These are phyloP conservation scores for Macaca mulatta DNA, from an alignment of 2,113 vertebrate genomes.

Conservation along the genomic window DNA sequence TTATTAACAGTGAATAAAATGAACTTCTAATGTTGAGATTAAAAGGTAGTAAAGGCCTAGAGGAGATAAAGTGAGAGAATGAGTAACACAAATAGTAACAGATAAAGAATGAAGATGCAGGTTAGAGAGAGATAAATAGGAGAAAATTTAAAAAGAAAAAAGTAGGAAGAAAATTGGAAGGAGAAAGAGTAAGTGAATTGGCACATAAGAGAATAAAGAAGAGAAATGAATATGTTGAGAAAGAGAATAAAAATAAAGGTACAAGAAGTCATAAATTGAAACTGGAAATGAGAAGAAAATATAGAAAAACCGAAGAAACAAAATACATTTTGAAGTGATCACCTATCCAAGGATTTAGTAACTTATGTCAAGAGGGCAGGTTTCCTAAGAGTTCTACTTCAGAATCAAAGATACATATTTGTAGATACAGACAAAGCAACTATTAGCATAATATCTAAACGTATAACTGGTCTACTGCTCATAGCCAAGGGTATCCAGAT, in stretches of 20 bases:
- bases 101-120: neutral
- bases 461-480: neutral
- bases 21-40: neutral
- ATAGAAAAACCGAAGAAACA: neutral
- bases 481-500: neutral
- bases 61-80: neutral
- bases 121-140: neutral
- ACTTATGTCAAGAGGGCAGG: neutral
- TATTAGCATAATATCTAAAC: conserved; percentile 2
- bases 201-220: neutral
- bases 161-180: neutral
- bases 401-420: neutral
- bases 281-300: neutral
- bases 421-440: neutral
- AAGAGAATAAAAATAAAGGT: neutral
- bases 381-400: neutral
- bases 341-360: neutral
- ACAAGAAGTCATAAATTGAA: neutral
- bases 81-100: neutral
- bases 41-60: neutral
- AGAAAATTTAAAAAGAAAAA: neutral
- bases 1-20: conserved; percentile 8
- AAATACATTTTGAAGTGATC: neutral
- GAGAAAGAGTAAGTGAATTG: neutral
- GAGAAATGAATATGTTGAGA: neutral